Evolutionary conservation across 2,888 invertebrate species (phyloP), one percentile per base, ranked within the genome.

Genomic region (Philhelius pedissequus): DNA sequence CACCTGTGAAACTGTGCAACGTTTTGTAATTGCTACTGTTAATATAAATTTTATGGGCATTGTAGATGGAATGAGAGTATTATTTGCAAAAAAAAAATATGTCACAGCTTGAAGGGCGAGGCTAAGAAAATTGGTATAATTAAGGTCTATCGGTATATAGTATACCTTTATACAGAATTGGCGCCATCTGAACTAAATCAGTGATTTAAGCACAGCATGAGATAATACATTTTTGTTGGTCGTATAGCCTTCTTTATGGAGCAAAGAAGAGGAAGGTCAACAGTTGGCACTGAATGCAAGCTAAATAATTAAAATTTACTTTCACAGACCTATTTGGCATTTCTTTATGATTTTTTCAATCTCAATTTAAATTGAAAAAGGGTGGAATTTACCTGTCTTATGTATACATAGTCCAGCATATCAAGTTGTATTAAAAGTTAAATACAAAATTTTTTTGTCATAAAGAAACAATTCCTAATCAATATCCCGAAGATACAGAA

Each of bases 21-120:
- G 78, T 62, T 70, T 83, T 79, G 70, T 69, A 79, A 83, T 70
- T 75, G 79, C 69, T 79, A 74, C 48, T 74, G 66, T 79, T 75
- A 70, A 75, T 58, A 64, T 52, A 32, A 69, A 74, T 74, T 79
- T 75, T 66, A 48, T 66, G 45, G 58, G 54, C 66, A 62, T 56
- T 56, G 48, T 66, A 54, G 50, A 64, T 54, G 35, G 32, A 32
- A 71, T 75, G 38, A 25, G 62, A 58, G 56, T 52, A 69, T 64
- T 58, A 64, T 35, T 50, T 70, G 43, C 18, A 43, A 64, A 27
- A n/a, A 32, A 54, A 56, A 56, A 20, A 22, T 71, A 75, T 66
- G 83, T 84, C 79, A 84, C 56, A 66, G 58, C 54, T 18, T 60
- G 58, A 75, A 70, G 52, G 74, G 60, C 20, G 50, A 48, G 32